Conservation (phyloP, 2,888 invertebrate species). For the Torymus aiolomorphi region DNA sequence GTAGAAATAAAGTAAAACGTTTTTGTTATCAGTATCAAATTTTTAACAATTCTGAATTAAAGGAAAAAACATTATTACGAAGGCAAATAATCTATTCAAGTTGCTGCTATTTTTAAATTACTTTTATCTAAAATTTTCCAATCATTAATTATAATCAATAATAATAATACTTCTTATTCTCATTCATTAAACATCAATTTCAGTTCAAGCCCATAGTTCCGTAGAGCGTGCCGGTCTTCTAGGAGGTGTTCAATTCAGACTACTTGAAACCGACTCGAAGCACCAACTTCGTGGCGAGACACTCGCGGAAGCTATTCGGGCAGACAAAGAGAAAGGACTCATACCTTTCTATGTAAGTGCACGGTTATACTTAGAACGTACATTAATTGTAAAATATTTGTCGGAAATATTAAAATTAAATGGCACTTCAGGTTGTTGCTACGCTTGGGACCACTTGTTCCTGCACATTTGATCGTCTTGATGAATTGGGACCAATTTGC, state of each 20-base stretch:
- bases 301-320: slow-evolving; percentile 86
- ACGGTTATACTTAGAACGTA: background rate
- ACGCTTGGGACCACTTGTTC: slow-evolving; percentile 98
- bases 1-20: too few relatives aligned
- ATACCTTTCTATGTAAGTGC: slow-evolving; percentile 95
- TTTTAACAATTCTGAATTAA: too few relatives aligned
- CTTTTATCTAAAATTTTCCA: too few relatives aligned
- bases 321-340: slow-evolving; percentile 91
- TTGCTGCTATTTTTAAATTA: too few relatives aligned
- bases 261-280: slow-evolving; percentile 84
- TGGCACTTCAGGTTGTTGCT: slow-evolving; percentile 82
- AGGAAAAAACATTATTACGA: too few relatives aligned
- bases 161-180: too few relatives aligned
- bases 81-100: too few relatives aligned
- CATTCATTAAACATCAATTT: slow-evolving; percentile 51
- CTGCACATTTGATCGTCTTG: slow-evolving; percentile 93
- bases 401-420: slow-evolving; percentile 5
- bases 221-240: slow-evolving; percentile 94
- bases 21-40: too few relatives aligned
- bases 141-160: too few relatives aligned
- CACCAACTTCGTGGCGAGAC: slow-evolving; percentile 86
- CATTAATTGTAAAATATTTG: background rate
- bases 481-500: slow-evolving; percentile 94
- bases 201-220: slow-evolving; percentile 94
- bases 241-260: slow-evolving; percentile 88